These are phyloP conservation scores for Synanthedon andrenaeformis DNA, from an alignment of 2,888 invertebrate genomes.

Conservation along the genomic window DNA sequence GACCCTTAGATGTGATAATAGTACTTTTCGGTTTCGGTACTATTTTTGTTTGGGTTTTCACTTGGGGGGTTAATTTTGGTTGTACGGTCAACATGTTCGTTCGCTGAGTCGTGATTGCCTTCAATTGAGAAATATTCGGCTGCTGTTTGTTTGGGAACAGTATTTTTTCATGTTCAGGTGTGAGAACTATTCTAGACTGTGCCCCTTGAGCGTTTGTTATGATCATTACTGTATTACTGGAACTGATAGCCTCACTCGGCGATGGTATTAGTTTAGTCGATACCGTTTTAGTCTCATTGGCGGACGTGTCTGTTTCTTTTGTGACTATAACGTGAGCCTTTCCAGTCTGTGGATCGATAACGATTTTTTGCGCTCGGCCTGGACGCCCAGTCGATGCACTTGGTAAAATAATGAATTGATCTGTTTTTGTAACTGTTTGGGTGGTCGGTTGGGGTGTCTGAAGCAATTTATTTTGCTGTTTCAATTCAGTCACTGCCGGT, in stretches of 20 bases:
- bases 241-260: constrained; percentile 33
- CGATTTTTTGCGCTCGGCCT: constrained; percentile 56
- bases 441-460: constrained; percentile 31
- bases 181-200: constrained; percentile 71
- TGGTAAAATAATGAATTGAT: constrained; percentile 59
- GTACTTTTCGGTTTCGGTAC: constrained; percentile 58
- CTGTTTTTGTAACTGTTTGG: constrained; percentile 34
- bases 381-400: constrained; percentile 38
- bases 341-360: constrained; percentile 59
- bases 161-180: constrained; percentile 72
- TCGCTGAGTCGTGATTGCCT: constrained; percentile 36
- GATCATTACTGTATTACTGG: constrained; percentile 73
- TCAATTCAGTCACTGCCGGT: constrained; percentile 40
- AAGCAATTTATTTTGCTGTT: constrained; percentile 15
- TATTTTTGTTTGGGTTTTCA: constrained; percentile 40
- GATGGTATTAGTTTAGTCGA: constrained; percentile 51
- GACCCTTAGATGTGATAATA: constrained; percentile 70
- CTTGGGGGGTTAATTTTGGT: constrained; percentile 29
- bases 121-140: constrained; percentile 43
- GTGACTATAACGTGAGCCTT: constrained; percentile 55
- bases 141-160: constrained; percentile 67
- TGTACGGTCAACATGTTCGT: constrained; percentile 24
- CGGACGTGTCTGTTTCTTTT: constrained; percentile 33
- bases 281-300: constrained; percentile 42
- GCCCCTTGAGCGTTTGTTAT: constrained; percentile 73